Base-by-base conservation (phyloP, 2,888 invertebrate genomes). In the Parochlus steinenii region DNA sequence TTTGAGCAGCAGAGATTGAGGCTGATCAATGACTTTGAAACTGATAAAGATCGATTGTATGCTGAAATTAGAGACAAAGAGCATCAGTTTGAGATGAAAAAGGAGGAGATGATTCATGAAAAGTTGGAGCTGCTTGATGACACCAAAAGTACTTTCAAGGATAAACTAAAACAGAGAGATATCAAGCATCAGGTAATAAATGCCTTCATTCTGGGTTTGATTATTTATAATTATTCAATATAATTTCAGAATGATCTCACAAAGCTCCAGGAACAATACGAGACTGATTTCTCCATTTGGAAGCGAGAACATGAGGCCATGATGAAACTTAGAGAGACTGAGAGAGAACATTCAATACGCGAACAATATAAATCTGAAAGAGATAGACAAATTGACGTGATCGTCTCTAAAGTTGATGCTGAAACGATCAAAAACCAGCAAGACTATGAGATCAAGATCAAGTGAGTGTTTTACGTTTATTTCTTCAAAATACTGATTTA, bases 331-430 rank as follows among this genome's bases (percentile, higher is more conserved):
- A 52, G 66, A 7, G 55, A 81, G 33, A 66, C 69, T 37, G 72
- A 73, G 49, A 74, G 69, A 47, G 78, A 80, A 55, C 62, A 64
- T 37, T 65, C 68, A 44, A 71, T 85, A 46, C 55, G 72, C 3
- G 74, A 78, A 18, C 71, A 76, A 43, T 74, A 71, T 49, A 70
- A 73, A 50, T 63, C 64, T 32, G 82, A 85, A 49, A 58, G 83
- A 38, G 85, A 86, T 55, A 69, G 65, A 30, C 82, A 83, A 58
- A 79, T 83, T 35, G 82, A 85, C 41, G 52, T 50, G 8, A 52
- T 59, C 31, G 56, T 59, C 10, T 49, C 49, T 12, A 51, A 56
- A 39, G 56, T 59, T 52, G 59, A 59, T 42, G 47, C 52, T 1
- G 59, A 59, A 42, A 49, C 56, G 0, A 33, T 51, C 23, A 53